These are phyloP conservation scores for Ceratitis capitata DNA, from an alignment of 1,140 invertebrate genomes.

Conservation along the genomic window DNA sequence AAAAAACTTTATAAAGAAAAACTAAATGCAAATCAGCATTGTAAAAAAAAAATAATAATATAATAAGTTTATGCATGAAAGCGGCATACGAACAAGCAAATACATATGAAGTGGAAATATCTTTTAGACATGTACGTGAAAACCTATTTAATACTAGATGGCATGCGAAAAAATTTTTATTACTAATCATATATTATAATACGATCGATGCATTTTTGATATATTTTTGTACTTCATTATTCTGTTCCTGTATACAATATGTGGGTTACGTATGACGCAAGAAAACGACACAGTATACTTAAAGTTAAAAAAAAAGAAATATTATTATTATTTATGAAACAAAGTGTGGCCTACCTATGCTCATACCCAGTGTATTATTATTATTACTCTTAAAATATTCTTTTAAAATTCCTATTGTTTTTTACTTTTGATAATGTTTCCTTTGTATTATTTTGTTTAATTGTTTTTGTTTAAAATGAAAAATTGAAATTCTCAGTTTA, in stretches of 20 bases:
- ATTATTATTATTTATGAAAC: constrained; percentile 16
- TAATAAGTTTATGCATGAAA: background rate
- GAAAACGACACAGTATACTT: constrained; percentile 30
- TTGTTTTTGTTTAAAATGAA: constrained; percentile 35
- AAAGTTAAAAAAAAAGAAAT: background rate
- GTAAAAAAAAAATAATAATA: background rate
- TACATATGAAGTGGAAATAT: background rate
- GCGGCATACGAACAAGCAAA: background rate
- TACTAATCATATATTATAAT: constrained; percentile 4
- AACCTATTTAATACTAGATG: constrained; percentile 1
- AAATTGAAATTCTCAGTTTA: constrained; percentile 26
- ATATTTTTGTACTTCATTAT: constrained; percentile 35
- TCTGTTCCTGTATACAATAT: constrained; percentile 43
- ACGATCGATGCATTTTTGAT: constrained; percentile 31
- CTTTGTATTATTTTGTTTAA: constrained; percentile 41
- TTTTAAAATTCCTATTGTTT: constrained; percentile 3
- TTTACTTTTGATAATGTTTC: background rate
- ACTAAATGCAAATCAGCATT: background rate
- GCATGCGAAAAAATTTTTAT: constrained; percentile 17
- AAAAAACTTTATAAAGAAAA: background rate
- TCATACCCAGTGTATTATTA: constrained; percentile 43
- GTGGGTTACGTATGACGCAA: background rate
- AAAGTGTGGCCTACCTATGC: background rate
- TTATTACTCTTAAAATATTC: constrained; percentile 34
- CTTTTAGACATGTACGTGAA: background rate